phyloP scores from a whole-genome alignment of 2,797 vertebrate genomes.

The Mionectes olivaceus region DNA sequence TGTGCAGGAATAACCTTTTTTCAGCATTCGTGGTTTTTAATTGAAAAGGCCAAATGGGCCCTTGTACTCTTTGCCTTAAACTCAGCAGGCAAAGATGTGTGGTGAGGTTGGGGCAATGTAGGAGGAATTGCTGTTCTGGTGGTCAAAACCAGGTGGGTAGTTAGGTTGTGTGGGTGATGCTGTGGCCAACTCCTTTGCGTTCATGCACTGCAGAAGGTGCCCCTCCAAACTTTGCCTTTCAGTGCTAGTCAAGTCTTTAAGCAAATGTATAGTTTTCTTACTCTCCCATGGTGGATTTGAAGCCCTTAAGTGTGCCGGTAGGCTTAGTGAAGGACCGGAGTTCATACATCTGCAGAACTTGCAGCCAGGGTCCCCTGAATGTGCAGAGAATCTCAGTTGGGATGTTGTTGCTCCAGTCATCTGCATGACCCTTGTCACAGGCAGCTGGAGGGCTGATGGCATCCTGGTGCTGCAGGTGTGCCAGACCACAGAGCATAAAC shows the following conservation, averaged over 20 bases:
- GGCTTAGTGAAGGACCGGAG: fast-evolving
- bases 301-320: not conserved
- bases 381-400: not conserved
- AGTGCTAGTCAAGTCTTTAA: not conserved
- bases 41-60: fast-evolving
- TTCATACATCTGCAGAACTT: fast-evolving
- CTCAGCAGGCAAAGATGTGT: fast-evolving
- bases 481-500: not conserved
- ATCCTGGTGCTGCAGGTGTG: not conserved
- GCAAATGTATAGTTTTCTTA: fast-evolving
- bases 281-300: fast-evolving
- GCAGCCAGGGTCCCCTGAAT: no score
- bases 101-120: not conserved
- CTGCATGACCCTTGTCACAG: not conserved
- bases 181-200: not conserved
- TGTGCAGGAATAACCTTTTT: not conserved
- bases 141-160: fast-evolving
- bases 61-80: no score
- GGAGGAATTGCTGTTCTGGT: not conserved
- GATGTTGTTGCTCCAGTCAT: fast-evolving
- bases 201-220: fast-evolving
- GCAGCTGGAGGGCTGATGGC: not conserved
- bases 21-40: fast-evolving
- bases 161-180: fast-evolving
- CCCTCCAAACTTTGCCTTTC: no score